Percentiles rank a stretch among this genome's conserved stretches.
These are phyloP conservation scores for Diglossa brunneiventris DNA, from an alignment of 2,113 vertebrate genomes.

Conservation along the genomic window DNA sequence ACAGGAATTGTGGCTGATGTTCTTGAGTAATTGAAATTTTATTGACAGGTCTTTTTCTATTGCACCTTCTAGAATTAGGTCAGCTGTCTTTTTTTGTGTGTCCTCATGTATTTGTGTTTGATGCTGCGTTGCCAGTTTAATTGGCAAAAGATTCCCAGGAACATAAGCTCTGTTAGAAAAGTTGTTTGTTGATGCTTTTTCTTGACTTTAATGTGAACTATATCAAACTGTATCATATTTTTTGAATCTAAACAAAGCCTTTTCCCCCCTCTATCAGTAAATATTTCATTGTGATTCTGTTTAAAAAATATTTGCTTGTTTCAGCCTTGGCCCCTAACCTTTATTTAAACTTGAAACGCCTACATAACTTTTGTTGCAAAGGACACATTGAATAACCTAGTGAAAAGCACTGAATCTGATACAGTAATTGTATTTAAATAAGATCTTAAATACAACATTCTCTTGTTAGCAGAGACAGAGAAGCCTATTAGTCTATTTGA, in stretches of 20 bases:
- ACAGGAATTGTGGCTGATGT: background rate
- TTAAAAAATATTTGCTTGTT: background rate
- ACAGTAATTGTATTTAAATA: background rate
- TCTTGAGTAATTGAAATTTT: background rate
- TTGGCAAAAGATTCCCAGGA: background rate
- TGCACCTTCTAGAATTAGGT: background rate
- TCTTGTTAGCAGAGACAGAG: background rate
- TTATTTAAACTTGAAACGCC: background rate
- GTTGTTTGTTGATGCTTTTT: background rate
- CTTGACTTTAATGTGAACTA: background rate
- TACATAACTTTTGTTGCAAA: background rate
- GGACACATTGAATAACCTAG: background rate
- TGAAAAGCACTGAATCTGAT: background rate
- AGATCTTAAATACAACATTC: background rate
- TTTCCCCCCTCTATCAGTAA: rapidly evolving
- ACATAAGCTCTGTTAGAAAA: background rate
- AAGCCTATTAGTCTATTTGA: background rate
- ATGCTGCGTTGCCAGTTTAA: background rate
- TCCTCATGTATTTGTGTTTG: background rate
- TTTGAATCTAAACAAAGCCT: background rate
- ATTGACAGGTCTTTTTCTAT: background rate
- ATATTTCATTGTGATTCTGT: background rate
- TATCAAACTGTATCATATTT: rapidly evolving
- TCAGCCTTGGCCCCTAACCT: background rate
- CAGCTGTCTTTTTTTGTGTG: background rate